Evolutionary conservation across 1,140 invertebrate genomes (phyloP), one percentile per base, ranked within the genome.

Genomic region (Melipona quadrifasciata): DNA sequence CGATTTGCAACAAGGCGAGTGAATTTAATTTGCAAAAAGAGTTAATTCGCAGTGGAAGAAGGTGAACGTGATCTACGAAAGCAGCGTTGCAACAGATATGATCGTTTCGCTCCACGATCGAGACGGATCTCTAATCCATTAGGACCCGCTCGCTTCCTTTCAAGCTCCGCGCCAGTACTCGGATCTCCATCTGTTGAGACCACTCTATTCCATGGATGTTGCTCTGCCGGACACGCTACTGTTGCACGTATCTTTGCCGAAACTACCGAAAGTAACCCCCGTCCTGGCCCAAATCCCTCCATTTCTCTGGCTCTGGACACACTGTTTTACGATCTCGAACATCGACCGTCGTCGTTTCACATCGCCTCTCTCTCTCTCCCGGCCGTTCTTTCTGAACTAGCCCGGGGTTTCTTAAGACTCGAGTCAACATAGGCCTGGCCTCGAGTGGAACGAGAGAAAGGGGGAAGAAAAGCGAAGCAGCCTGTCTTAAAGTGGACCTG

Each of bases 401-500:
- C 39, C 39, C 39, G 39, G 39, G 39, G 39, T 39, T 39, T 39
- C 39, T 39, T 39, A 39, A 39, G 39, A 65, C n/a, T 16, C 64
- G 27, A 31, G n/a, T 14, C 14, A 65, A 65, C 64, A n/a, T 65
- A 6, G n/a, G 27, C 27, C 27, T 65, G 0, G 1, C 58, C 24
- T 39, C 39, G 39, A 24, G 11, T 61, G 0, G 11, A 61, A 61
- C 24, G 24, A 61, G 24, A 10, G 58, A n/a, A n/a, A n/a, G 58
- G 24, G 58, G 24, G 39, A 61, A 21, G 24, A 12, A 16, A 16
- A 64, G 64, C 19, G 17, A 47, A 6, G 10, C 12, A 17, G 34
- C 39, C 12, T 24, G 65, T 34, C 21, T 61, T 78, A 51, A 83
- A 67, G 68, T 47, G 72, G 51, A 55, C 61, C 80, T n/a, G n/a